Conservation (phyloP, 2,888 invertebrate species). For the Syritta pipiens region DNA sequence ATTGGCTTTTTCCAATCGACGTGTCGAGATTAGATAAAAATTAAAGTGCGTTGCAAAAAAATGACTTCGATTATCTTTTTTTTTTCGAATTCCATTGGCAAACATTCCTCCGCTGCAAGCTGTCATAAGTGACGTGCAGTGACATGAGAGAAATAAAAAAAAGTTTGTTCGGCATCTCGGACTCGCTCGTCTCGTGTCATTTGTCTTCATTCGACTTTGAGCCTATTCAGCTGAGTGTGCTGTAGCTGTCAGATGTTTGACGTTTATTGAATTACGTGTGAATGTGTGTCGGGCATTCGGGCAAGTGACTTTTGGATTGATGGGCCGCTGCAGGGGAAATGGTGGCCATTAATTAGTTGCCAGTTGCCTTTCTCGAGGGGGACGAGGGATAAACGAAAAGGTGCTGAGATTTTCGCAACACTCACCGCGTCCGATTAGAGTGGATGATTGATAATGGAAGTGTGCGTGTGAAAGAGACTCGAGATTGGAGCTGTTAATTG, state of each 20-base stretch:
- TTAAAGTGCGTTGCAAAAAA: too few species aligned
- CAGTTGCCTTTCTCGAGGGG: constrained; percentile 23
- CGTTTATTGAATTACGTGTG: constrained; percentile 39
- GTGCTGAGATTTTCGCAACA: constrained; percentile 20
- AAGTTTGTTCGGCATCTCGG: too few species aligned
- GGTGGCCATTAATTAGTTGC: constrained; percentile 37
- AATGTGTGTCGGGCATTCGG: neutral
- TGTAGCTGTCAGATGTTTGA: constrained; percentile 45
- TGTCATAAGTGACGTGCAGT: constrained; percentile 26
- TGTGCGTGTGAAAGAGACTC: too few species aligned
- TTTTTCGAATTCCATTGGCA: constrained; percentile 30
- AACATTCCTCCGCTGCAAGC: constrained; percentile 30
- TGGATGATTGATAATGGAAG: neutral
- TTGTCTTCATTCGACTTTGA: constrained; percentile 44
- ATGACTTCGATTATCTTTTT: too few species aligned
- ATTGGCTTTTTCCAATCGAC: constrained; percentile 27
- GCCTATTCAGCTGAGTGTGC: constrained; percentile 33
- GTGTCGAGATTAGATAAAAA: constrained; percentile 29
- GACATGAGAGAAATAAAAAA: too few species aligned
- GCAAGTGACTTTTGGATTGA: neutral
- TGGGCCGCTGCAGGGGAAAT: neutral
- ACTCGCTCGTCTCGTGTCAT: constrained; percentile 17
- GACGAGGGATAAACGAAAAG: constrained; percentile 12
- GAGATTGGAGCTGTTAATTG: neutral
- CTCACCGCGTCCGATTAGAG: neutral